phyloP scores from a whole-genome alignment of 2,888 invertebrate species.

The Drosophila anomalata region DNA sequence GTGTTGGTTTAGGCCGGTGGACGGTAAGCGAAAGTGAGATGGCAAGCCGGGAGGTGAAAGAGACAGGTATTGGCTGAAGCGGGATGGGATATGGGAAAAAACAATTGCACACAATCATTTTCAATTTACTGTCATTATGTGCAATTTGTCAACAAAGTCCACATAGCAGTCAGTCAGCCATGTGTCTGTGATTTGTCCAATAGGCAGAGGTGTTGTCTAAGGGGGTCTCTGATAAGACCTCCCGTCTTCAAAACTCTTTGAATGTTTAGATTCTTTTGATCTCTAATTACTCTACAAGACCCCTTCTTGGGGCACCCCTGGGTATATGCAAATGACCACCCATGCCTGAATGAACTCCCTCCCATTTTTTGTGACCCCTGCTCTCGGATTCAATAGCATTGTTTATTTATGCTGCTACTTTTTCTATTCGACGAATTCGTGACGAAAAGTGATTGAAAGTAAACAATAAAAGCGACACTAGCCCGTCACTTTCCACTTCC shows the following conservation, averaged over 20 bases:
- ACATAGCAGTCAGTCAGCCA: slow-evolving; percentile 61
- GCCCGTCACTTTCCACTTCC: slow-evolving; percentile 68
- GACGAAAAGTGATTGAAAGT: slow-evolving; percentile 83
- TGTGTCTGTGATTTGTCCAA: slow-evolving; percentile 65
- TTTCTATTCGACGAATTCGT: slow-evolving; percentile 75
- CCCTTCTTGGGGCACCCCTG: slow-evolving; percentile 9
- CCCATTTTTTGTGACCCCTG: slow-evolving; percentile 18
- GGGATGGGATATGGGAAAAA: slow-evolving; percentile 27
- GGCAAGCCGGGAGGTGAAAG: slow-evolving; percentile 18
- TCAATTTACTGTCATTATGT: slow-evolving; percentile 83
- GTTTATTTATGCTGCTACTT: slow-evolving; percentile 71
- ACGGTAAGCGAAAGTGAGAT: slow-evolving; percentile 31
- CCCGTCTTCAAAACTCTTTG: no score
- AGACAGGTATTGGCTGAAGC: slow-evolving; percentile 5
- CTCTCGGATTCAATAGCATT: slow-evolving; percentile 44
- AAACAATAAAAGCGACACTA: slow-evolving; percentile 81
- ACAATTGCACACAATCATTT: slow-evolving; percentile 82
- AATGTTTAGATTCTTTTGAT: no score
- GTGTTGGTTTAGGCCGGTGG: slow-evolving; percentile 34
- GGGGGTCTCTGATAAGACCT: neutral
- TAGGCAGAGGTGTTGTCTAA: slow-evolving; percentile 6
- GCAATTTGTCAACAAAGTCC: slow-evolving; percentile 82
- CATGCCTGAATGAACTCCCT: slow-evolving; percentile 23
- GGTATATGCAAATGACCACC: slow-evolving; percentile 65
- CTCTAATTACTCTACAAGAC: neutral